A percentile compares a stretch with the other conserved stretches of the same genome.
These are phyloP conservation scores for Spinibarbus caldwelli DNA, from an alignment of 2,797 vertebrate species.

Conservation along the genomic window DNA sequence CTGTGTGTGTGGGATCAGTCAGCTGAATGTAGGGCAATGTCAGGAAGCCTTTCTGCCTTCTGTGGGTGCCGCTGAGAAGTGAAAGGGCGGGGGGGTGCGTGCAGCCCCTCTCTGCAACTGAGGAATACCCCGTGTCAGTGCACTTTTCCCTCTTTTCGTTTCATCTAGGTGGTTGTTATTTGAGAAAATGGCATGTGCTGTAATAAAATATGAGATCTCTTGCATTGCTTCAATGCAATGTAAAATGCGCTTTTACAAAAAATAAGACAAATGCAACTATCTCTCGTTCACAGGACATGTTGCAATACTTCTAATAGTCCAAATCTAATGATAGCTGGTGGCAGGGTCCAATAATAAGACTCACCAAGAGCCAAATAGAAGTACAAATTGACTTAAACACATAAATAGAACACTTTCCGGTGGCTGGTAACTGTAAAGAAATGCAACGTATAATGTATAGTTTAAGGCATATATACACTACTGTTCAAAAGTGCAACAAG, in stretches of 20 bases:
- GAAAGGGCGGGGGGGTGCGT: slow-evolving; percentile 19
- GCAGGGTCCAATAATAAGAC: background rate
- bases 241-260: background rate
- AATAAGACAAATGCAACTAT: background rate
- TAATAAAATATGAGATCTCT: slow-evolving; percentile 12
- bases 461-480: background rate
- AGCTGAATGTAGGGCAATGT: slow-evolving; percentile 64
- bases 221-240: background rate
- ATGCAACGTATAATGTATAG: background rate
- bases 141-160: slow-evolving; percentile 28
- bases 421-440: background rate
- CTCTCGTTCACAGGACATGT: slow-evolving; percentile 1
- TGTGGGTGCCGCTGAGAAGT: slow-evolving; percentile 28
- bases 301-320: slow-evolving; percentile 29
- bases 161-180: slow-evolving; percentile 9
- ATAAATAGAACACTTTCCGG: background rate
- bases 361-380: background rate
- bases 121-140: slow-evolving; percentile 39
- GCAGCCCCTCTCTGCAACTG: slow-evolving; percentile 29
- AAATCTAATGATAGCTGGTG: slow-evolving; percentile 34
- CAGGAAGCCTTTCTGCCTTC: slow-evolving; percentile 51
- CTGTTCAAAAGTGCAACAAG: background rate
- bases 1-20: slow-evolving; percentile 61
- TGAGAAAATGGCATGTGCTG: slow-evolving; percentile 34
- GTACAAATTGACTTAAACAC: background rate